Evolutionary conservation across 2,113 vertebrate species (phyloP).

Genomic region (Tragelaphus scriptus): DNA sequence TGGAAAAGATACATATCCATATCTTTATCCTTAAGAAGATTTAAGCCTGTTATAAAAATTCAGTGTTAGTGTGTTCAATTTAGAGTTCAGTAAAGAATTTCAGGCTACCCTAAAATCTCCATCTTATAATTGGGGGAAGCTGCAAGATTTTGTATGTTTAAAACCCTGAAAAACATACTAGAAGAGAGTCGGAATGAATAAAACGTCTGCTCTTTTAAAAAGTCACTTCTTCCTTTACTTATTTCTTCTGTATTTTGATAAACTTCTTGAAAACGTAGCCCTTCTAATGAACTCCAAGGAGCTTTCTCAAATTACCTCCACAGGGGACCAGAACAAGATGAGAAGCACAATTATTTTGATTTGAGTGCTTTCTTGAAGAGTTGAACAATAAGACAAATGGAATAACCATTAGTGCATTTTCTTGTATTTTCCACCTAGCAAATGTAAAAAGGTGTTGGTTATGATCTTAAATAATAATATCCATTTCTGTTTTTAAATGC

Average conservation of each 20-base stretch:
- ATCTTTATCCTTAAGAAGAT: neutral
- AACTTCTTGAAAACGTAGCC: slow-evolving; percentile 46
- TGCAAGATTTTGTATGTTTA: neutral
- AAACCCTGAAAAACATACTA: neutral
- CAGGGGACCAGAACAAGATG: slow-evolving; percentile 43
- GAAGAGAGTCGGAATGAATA: slow-evolving; percentile 9
- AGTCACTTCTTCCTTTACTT: neutral
- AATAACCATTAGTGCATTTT: slow-evolving; percentile 3
- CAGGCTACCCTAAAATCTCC: neutral
- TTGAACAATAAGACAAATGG: slow-evolving; percentile 14
- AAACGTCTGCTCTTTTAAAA: slow-evolving; percentile 17
- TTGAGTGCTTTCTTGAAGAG: slow-evolving; percentile 55
- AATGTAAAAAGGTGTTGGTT: neutral
- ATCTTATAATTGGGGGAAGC: neutral
- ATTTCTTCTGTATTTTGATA: slow-evolving; percentile 30
- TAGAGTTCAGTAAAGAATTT: neutral
- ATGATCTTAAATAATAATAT: neutral
- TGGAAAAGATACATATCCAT: neutral
- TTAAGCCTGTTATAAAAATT: neutral
- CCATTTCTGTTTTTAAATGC: neutral
- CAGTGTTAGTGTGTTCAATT: neutral
- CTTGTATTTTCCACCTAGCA: slow-evolving; percentile 22
- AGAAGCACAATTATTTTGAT: slow-evolving; percentile 59
- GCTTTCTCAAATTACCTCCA: slow-evolving; percentile 45
- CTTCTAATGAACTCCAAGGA: slow-evolving; percentile 46